These are phyloP conservation scores for Nibea coibor DNA, from an alignment of 2,113 vertebrate genomes.

Conservation along the genomic window DNA sequence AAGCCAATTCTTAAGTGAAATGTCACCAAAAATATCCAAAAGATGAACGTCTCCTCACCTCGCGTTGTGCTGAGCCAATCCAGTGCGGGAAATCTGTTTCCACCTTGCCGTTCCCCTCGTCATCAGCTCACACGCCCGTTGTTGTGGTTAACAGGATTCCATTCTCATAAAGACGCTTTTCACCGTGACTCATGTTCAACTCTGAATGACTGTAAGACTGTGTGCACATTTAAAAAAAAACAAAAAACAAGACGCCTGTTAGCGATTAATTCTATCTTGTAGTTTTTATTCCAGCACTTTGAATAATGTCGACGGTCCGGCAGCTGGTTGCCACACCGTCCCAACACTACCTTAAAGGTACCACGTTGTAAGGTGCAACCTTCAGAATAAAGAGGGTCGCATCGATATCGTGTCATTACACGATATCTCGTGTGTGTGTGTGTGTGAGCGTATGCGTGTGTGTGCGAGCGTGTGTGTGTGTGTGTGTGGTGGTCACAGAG, in stretches of 20 bases:
- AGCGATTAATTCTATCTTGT: conserved; percentile 43
- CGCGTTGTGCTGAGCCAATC: conserved; percentile 6
- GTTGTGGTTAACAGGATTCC: conserved; percentile 45
- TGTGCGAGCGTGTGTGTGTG: conserved; percentile 32
- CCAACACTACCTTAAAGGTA: conserved; percentile 76
- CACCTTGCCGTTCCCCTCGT: conserved; percentile 28
- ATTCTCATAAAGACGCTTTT: conserved; percentile 35
- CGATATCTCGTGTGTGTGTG: conserved; percentile 8
- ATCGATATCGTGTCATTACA: conserved; percentile 32
- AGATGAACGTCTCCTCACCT: neutral
- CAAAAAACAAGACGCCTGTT: conserved; percentile 26
- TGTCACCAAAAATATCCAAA: neutral
- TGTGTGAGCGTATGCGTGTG: conserved; percentile 26
- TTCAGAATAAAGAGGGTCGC: conserved; percentile 27
- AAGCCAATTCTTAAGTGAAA: neutral
- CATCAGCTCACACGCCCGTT: conserved; percentile 23
- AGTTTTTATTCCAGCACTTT: conserved; percentile 76
- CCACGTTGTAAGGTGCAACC: conserved; percentile 58
- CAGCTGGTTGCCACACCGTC: conserved; percentile 76
- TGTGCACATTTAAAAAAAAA: conserved; percentile 31
- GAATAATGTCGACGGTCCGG: conserved; percentile 58
- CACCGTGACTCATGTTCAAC: conserved; percentile 35
- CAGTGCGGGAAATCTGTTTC: conserved; percentile 19
- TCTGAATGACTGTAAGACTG: conserved; percentile 59
- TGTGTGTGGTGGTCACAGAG: conserved; percentile 58